A percentile compares a stretch with the other conserved stretches of the same genome.
phyloP scores from a whole-genome alignment of 2,888 invertebrate genomes.

The Macrosiphum euphorbiae region DNA sequence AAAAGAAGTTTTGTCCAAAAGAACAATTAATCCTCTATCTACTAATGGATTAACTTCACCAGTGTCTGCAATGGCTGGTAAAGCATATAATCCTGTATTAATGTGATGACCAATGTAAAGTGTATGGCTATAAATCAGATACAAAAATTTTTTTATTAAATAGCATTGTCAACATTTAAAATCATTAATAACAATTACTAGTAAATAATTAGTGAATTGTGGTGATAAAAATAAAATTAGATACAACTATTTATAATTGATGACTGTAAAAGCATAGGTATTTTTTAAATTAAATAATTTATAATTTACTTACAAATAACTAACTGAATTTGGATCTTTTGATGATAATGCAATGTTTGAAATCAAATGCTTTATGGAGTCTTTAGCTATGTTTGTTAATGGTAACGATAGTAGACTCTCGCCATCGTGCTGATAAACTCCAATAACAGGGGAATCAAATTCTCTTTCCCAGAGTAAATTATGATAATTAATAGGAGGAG shows the following conservation, averaged over 20 bases:
- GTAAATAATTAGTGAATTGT: background rate
- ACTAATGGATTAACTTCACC: slow-evolving; percentile 61
- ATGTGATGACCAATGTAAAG: slow-evolving; percentile 92
- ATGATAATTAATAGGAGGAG: slow-evolving; percentile 72
- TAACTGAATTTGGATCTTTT: slow-evolving; percentile 58
- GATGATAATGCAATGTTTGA: slow-evolving; percentile 49
- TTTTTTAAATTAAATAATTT: slow-evolving; percentile 33
- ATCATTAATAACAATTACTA: background rate
- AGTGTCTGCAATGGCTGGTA: slow-evolving; percentile 93
- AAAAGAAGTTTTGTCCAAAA: slow-evolving; percentile 62
- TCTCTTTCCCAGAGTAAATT: slow-evolving; percentile 89
- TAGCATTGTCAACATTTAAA: background rate
- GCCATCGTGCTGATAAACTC: slow-evolving; percentile 83
- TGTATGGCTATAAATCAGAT: slow-evolving; percentile 78
- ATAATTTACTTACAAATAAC: slow-evolving; percentile 59
- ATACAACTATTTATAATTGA: background rate
- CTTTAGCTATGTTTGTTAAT: slow-evolving; percentile 90
- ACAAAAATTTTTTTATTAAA: background rate
- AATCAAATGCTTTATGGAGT: slow-evolving; percentile 75
- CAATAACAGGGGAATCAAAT: slow-evolving; percentile 90
- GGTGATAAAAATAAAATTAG: background rate
- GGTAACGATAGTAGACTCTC: slow-evolving; percentile 87
- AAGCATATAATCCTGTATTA: slow-evolving; percentile 86
- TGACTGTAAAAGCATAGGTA: background rate
- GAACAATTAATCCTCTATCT: slow-evolving; percentile 62